Evolutionary conservation across 2,888 invertebrate genomes (phyloP), one percentile per base, ranked within the genome.

Genomic region (Melanargia galathea): DNA sequence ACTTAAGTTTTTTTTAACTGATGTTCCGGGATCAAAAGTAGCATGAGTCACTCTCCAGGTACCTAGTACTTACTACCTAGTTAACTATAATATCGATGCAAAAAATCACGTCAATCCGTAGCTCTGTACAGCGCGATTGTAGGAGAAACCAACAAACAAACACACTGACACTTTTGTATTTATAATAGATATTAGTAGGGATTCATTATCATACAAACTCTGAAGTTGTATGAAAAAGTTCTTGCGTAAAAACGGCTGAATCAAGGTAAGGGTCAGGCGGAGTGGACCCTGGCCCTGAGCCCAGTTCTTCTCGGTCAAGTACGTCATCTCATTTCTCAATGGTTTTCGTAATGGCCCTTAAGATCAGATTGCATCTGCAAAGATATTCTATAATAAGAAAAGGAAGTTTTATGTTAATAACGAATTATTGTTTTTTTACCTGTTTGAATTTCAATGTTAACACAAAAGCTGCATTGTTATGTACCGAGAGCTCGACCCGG

Each of bases 401-500:
- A 43, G 43, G 18, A 38, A 38, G 38, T 38, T 51, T 43, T n/a
- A 20, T n/a, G 8, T 30, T 26, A n/a, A 20, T 13, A 55, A 22
- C 11, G n/a, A 40, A 18, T 49, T 16, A 18, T 49, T 16, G 24
- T 13, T 33, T 24, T 46, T 30, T 56, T 60, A 20, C 16, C 54
- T 48, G 16, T 35, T 26, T 22, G 52, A 54, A 48, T 60, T 60
- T 58, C 38, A 63, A 65, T 52, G 57, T 65, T 63, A 65, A 54
- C 52, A 40, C 56, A 76, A 75, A 73, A 70, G 72, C 70, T 76
- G 74, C 79, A 77, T 77, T 74, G 76, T 77, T 79, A 79, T 76
- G 78, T 75, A 74, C 79, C 79, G 79, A 79, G 83, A 85, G 86
- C 87, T 87, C 83, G 86, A 84, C 87, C 91, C 86, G 87, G 90